Evolutionary conservation across 1,140 invertebrate species (phyloP).

Genomic region (Brachionus asplanchnoidis): DNA sequence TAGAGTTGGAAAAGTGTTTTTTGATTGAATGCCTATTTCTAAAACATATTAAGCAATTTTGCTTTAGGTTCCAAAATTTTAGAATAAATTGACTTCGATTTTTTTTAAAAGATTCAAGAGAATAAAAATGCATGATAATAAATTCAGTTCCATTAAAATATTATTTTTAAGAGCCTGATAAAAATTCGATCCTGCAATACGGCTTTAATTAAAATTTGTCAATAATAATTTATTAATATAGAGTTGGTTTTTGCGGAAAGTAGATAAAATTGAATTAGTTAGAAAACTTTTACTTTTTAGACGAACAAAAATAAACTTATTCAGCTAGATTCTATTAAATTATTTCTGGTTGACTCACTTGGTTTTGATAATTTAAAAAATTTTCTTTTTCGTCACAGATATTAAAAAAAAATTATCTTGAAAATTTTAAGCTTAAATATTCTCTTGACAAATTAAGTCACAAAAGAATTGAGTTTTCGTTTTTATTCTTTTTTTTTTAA

Average conservation of each 20-base stretch:
- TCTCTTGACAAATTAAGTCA: not conserved
- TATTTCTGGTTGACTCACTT: not conserved
- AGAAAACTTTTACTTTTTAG: not conserved
- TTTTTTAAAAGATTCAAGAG: not conserved
- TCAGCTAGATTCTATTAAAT: not conserved
- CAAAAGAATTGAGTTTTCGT: not conserved
- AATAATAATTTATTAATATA: constrained; percentile 6
- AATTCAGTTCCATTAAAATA: constrained; percentile 14
- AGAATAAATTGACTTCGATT: not conserved
- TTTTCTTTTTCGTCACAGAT: not conserved
- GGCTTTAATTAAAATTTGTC: constrained; percentile 16
- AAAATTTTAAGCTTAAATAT: not conserved
- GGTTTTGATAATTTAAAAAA: not conserved
- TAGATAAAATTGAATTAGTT: not conserved
- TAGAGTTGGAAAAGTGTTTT: no score
- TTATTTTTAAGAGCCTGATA: not conserved
- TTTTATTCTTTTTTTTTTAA: not conserved
- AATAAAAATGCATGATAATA: not conserved
- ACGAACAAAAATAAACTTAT: not conserved
- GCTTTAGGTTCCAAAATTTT: not conserved
- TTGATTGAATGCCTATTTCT: not conserved
- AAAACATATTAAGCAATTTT: not conserved
- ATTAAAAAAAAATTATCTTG: not conserved
- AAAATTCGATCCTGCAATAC: not conserved
- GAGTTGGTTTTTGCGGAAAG: not conserved